A percentile compares a stretch with the other conserved stretches of the same genome.
These are phyloP conservation scores for Saccostrea echinata DNA, from an alignment of 1,140 invertebrate genomes.

Conservation along the genomic window DNA sequence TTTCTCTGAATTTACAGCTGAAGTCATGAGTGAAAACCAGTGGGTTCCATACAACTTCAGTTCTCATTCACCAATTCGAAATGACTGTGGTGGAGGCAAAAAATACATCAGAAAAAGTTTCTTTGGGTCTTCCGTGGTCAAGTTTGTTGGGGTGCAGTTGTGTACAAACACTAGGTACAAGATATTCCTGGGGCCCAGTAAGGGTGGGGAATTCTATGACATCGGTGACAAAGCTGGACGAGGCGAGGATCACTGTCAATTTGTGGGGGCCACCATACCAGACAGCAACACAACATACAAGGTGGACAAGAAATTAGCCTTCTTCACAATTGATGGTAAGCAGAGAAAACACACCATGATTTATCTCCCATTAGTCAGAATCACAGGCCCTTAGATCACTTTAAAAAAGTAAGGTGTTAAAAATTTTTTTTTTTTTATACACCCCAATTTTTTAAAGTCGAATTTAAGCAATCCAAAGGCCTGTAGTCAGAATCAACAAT, in stretches of 20 bases:
- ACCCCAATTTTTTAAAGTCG: neutral
- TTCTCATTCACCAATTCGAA: conserved; percentile 59
- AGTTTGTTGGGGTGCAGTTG: conserved; percentile 73
- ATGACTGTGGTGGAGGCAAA: conserved; percentile 69
- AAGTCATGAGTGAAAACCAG: conserved; percentile 47
- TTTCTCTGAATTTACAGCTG: conserved; percentile 46
- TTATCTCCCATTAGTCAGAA: neutral
- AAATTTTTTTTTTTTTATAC: neutral
- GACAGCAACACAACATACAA: conserved; percentile 8
- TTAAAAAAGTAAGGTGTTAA: neutral
- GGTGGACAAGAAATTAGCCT: neutral
- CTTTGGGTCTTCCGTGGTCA: conserved; percentile 54
- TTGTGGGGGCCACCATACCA: conserved; percentile 66
- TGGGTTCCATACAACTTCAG: conserved; percentile 70
- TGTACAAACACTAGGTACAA: conserved; percentile 71
- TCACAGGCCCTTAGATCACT: too few species aligned
- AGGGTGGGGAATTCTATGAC: conserved; percentile 69
- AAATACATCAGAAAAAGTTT: conserved; percentile 65
- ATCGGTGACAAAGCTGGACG: conserved; percentile 69
- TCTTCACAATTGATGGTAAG: neutral
- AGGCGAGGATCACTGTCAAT: conserved; percentile 77
- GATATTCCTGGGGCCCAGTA: conserved; percentile 69
- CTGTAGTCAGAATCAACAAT: too few species aligned
- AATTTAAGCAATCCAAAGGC: neutral
- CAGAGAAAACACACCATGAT: neutral